Base-by-base conservation (phyloP, 1,140 invertebrate species). In the Teleogryllus occipitalis region DNA sequence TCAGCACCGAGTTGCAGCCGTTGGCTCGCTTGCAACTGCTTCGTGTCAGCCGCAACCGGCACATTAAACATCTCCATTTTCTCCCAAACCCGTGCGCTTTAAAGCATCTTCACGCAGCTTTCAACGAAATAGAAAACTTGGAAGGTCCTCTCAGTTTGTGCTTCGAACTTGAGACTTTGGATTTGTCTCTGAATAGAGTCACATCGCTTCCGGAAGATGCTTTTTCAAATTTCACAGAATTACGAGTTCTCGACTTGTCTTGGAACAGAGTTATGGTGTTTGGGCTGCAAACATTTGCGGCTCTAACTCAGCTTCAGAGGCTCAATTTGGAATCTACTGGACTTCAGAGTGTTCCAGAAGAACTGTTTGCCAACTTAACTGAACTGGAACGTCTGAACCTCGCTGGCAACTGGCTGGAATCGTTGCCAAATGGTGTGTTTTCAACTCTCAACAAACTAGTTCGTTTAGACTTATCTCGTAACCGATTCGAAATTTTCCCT, bases 401-500 rank as follows among this genome's bases (percentile, higher is more conserved):
- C 0, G 21, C 27, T 27, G 27, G 22, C 7, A 79, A 79, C 49
- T 14, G 47, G 22, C 21, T 79, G 7, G 46, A 8, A 48, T 46
- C 73, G 27, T 75, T 79, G 21, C 27, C 74, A 75, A 73, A 46
- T 46, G 74, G 21, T 75, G 3, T 46, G 12, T 75, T 75, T 46
- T 22, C 74, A 21, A 12, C 21, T 10, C 39, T 75, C 12, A 12
- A 0, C 1, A 75, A 75, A 6, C 21, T 75, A 27, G 14, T 54
- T 78, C 77, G 46, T 48, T 78, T 21, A 46, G 27, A 39, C 46
- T 78, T 74, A 14, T 76, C 80, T 21, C 12, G 72, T 0, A 82
- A 82, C 47, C 15, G 22, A 5, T 7, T 82, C 7, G 75, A 39
- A 22, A n/a, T 54, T 18, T 74, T 82, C 27, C 80, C 81, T 46